phyloP scores from a whole-genome alignment of 2,113 vertebrate genomes.

The Vidua chalybeata region DNA sequence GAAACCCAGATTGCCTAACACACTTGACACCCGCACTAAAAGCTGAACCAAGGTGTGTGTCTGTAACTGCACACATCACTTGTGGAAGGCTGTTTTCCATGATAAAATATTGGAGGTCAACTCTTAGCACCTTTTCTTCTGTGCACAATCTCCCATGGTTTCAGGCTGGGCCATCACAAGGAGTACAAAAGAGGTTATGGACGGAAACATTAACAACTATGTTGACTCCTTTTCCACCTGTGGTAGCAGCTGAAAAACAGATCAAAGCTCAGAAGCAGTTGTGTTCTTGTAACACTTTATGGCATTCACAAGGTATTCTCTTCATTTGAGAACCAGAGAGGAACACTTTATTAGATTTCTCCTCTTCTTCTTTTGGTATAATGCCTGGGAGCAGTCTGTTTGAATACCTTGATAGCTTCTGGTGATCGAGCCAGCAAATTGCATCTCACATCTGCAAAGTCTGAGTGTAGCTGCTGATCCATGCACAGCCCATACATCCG shows the following conservation, averaged over 20 bases:
- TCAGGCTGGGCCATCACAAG: neutral
- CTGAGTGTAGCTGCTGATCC: neutral
- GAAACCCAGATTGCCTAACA: conserved; percentile 25
- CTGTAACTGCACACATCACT: rapidly evolving
- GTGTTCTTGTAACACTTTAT: conserved; percentile 29
- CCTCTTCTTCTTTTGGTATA: conserved; percentile 17
- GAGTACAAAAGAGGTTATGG: neutral
- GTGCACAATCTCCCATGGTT: neutral
- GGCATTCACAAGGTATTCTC: conserved; percentile 33
- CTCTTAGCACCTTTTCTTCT: neutral
- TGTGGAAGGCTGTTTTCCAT: neutral
- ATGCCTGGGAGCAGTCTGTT: neutral
- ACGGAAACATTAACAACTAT: neutral
- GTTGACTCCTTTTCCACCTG: neutral
- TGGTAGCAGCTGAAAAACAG: conserved; percentile 45
- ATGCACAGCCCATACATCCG: neutral
- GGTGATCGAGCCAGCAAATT: neutral
- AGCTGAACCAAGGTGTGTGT: neutral
- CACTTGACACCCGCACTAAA: neutral
- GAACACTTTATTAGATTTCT: conserved; percentile 48
- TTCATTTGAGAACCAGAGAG: conserved; percentile 40
- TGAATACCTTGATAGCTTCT: conserved; percentile 22
- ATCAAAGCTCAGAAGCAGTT: conserved; percentile 33
- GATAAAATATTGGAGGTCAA: neutral
- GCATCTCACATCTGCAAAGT: neutral